Conservation (phyloP, 2,113 vertebrate genomes). For the Vulpes ferrilata region DNA sequence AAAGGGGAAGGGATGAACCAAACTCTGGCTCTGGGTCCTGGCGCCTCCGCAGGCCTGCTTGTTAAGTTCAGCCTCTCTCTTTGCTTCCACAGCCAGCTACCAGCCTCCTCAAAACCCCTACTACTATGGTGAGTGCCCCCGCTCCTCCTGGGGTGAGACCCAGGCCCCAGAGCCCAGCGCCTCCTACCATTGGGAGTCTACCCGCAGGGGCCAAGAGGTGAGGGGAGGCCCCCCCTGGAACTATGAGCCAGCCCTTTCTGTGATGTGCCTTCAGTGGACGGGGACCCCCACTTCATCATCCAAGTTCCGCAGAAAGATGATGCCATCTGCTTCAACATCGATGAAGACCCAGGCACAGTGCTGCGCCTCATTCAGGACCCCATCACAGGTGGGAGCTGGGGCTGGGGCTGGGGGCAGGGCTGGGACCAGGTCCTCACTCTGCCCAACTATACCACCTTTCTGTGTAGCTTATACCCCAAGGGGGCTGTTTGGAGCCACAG, state of each 20-base stretch:
- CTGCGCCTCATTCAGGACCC: constrained; percentile 93
- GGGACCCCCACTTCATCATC: constrained; percentile 97
- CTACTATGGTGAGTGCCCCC: constrained; percentile 74
- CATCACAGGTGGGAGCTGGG: constrained; percentile 88
- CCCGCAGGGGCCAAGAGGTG: not conserved
- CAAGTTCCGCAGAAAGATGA: constrained; percentile 91
- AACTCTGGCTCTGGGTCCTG: not conserved
- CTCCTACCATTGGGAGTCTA: not conserved
- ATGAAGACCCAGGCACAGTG: constrained; percentile 92
- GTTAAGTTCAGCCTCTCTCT: not conserved
- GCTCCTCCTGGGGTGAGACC: not conserved
- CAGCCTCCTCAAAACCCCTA: constrained; percentile 22
- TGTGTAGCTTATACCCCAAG: not conserved
- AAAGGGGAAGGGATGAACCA: not conserved
- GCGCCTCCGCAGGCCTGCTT: not conserved
- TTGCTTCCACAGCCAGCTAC: not conserved
- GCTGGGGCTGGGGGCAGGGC: not conserved
- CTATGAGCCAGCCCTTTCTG: not conserved
- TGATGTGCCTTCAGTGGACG: constrained; percentile 91
- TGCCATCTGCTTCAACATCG: constrained; percentile 96
- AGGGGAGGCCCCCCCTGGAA: not conserved
- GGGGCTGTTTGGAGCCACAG: not conserved
- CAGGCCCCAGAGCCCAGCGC: not conserved
- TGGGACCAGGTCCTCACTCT: not conserved
- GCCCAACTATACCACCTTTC: not conserved